Evolutionary conservation across 2,797 vertebrate species (phyloP).

Genomic region (Molossus alvarezi): DNA sequence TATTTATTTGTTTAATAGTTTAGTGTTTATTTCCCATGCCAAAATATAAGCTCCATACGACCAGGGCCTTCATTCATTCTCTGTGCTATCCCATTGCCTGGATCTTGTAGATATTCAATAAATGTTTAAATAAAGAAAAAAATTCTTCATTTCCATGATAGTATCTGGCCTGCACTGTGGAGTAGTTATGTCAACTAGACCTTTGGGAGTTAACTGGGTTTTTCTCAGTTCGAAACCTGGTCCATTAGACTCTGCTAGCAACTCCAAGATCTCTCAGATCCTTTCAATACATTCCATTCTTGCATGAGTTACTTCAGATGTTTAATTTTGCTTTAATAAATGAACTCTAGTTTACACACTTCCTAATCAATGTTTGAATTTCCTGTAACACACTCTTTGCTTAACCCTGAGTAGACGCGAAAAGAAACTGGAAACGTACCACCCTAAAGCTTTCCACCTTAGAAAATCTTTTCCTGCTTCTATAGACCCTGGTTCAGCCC

Average conservation of each 20-base stretch:
- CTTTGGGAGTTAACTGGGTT: not conserved
- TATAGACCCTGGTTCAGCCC: not conserved
- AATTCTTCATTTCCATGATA: not conserved
- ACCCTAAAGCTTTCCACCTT: not conserved
- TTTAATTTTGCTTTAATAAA: conserved; percentile 58
- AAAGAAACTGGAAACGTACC: not conserved
- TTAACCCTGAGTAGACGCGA: not conserved
- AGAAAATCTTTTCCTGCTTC: conserved; percentile 1
- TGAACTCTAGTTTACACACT: not conserved
- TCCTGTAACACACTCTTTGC: not conserved
- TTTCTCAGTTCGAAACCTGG: not conserved
- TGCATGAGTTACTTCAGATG: conserved; percentile 21
- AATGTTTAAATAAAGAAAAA: conserved; percentile 22
- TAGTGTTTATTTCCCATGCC: not conserved
- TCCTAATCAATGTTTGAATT: conserved; percentile 30
- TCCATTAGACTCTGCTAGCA: not conserved
- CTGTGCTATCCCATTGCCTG: not conserved
- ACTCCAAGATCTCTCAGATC: not conserved
- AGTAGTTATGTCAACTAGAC: not conserved
- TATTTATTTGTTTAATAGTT: conserved; percentile 9
- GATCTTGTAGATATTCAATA: not conserved
- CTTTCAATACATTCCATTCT: not conserved
- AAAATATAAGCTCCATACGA: not conserved
- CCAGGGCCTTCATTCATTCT: not conserved
- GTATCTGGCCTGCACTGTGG: not conserved